Percentiles rank a stretch among this genome's conserved stretches.
phyloP scores from a whole-genome alignment of 2,888 invertebrate species.

The Thysanoteuthis rhombus region DNA sequence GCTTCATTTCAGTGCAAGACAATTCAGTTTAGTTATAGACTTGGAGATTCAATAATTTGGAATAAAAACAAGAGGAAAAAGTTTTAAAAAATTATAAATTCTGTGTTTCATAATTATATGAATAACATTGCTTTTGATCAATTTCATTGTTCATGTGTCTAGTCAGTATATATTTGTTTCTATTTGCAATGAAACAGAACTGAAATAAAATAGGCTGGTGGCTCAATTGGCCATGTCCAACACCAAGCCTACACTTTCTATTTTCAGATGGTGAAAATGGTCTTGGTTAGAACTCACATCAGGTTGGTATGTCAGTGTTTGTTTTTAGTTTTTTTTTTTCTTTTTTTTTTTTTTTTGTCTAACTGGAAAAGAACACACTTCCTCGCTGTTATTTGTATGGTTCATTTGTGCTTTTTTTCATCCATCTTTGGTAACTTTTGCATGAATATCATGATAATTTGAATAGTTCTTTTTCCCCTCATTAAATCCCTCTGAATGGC shows the following conservation, averaged over 20 bases:
- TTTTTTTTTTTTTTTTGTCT: neutral
- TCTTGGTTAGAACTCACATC: constrained; percentile 34
- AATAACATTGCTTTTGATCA: neutral
- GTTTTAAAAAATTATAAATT: neutral
- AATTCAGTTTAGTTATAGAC: no score
- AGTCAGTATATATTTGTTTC: neutral
- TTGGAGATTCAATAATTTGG: no score
- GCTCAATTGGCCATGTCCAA: constrained; percentile 42
- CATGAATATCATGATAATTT: neutral
- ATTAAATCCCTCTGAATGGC: no score
- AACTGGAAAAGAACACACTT: neutral
- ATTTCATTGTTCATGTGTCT: neutral
- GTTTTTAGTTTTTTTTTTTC: neutral
- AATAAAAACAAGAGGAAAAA: no score
- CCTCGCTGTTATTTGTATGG: neutral
- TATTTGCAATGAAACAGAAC: constrained; percentile 19
- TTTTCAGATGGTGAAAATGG: constrained; percentile 42
- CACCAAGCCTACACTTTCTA: constrained; percentile 53
- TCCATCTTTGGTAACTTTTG: neutral
- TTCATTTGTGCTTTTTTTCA: neutral
- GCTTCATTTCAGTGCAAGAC: no score
- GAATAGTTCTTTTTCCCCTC: no score
- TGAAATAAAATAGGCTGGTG: constrained; percentile 43
- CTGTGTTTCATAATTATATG: neutral
- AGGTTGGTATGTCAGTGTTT: constrained; percentile 46